phyloP scores from a whole-genome alignment of 2,888 invertebrate species.

The Phragmatobia fuliginosa region DNA sequence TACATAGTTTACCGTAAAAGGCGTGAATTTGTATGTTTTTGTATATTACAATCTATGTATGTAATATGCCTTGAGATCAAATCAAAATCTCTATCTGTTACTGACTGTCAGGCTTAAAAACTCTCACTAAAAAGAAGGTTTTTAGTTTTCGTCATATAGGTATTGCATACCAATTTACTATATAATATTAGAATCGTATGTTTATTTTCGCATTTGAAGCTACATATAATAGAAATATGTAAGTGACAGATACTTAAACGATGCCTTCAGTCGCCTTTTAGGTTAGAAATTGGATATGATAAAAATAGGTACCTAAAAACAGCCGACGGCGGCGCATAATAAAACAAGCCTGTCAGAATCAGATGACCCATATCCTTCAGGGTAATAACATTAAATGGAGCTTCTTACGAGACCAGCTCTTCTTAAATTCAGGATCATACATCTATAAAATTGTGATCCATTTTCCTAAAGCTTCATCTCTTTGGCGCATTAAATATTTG shows the following conservation, averaged over 20 bases:
- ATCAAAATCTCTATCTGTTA: no score
- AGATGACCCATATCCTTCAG: constrained; percentile 19
- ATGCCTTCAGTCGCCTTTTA: background rate
- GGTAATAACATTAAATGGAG: constrained; percentile 25
- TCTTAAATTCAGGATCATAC: constrained; percentile 23
- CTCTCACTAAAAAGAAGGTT: no score
- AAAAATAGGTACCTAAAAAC: background rate
- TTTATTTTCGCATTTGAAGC: background rate
- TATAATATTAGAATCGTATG: background rate
- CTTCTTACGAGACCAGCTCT: constrained; percentile 28
- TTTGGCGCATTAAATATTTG: constrained; percentile 50
- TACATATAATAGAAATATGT: background rate
- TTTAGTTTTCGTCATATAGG: no score
- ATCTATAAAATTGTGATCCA: constrained; percentile 30
- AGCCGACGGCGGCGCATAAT: constrained; percentile 2
- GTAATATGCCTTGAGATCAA: no score
- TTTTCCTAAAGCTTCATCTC: constrained; percentile 28
- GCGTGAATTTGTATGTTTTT: no score
- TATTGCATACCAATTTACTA: no score
- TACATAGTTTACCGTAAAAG: background rate
- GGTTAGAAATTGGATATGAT: background rate
- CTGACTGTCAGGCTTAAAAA: no score
- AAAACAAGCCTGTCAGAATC: constrained; percentile 16
- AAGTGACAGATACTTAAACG: background rate
- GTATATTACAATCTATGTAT: no score